Percentiles rank a stretch among this genome's conserved stretches.
Conservation (phyloP, 2,888 invertebrate species). For the Cylindroiulus punctatus region DNA sequence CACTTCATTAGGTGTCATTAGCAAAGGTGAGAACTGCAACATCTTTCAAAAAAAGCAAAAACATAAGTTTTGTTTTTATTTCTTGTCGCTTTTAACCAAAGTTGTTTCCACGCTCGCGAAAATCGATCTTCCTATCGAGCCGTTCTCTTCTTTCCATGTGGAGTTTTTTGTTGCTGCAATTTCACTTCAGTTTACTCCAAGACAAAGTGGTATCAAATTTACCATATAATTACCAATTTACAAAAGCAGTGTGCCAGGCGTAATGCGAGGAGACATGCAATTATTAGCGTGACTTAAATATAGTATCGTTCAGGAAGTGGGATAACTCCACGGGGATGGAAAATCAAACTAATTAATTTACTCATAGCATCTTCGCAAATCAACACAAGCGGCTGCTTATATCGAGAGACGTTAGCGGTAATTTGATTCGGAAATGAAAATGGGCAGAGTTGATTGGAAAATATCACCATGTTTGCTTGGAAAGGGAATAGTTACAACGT, state of each 20-base stretch:
- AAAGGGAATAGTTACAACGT: neutral
- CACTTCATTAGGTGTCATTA: neutral
- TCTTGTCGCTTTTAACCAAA: neutral
- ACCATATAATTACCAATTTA: slow-evolving; percentile 13
- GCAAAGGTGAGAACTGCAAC: neutral
- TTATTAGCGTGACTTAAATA: neutral
- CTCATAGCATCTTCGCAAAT: neutral
- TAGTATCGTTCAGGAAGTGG: neutral
- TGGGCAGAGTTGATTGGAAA: neutral
- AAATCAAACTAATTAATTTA: slow-evolving; percentile 24
- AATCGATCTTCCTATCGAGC: neutral
- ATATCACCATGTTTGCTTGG: neutral
- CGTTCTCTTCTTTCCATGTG: neutral
- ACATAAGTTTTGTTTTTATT: neutral
- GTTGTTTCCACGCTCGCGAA: neutral
- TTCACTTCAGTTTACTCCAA: slow-evolving; percentile 13
- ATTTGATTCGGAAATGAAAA: too few relatives aligned
- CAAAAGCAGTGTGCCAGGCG: neutral
- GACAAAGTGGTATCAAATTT: neutral
- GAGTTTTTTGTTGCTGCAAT: neutral
- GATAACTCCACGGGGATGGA: neutral
- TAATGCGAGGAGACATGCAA: neutral
- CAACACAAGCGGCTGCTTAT: neutral
- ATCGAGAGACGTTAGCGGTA: neutral
- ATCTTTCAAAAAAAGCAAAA: neutral